Conservation (phyloP, 2,888 invertebrate genomes). For the Gonocerus acuteangulatus region DNA sequence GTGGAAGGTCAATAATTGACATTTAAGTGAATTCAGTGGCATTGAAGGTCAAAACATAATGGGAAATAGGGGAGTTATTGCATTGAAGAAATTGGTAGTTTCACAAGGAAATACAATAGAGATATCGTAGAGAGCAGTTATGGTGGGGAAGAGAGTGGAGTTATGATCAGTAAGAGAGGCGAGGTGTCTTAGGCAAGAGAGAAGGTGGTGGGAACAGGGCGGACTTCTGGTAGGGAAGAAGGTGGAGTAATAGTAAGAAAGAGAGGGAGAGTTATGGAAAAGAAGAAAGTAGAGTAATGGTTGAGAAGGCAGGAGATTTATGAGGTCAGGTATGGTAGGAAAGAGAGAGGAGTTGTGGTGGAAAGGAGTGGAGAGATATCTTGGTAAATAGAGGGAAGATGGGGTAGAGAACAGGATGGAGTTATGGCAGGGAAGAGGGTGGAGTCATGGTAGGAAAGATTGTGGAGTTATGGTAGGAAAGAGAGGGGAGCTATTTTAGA, state of each 20-base stretch:
- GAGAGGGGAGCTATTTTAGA: too few species aligned
- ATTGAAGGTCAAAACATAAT: too few species aligned
- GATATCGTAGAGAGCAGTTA: neutral
- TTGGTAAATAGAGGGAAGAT: neutral
- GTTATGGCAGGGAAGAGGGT: neutral
- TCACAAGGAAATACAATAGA: too few species aligned
- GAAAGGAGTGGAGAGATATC: neutral
- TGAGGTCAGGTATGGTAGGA: neutral
- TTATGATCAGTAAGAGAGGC: neutral
- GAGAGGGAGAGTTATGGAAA: neutral
- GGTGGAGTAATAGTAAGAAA: neutral
- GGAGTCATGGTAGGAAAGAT: neutral
- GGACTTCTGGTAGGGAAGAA: neutral
- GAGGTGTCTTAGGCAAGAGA: neutral
- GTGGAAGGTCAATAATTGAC: too few species aligned
- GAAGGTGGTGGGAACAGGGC: neutral
- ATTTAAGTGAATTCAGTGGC: too few species aligned
- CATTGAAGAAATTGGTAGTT: too few species aligned
- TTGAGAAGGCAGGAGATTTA: neutral
- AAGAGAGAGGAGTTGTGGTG: neutral
- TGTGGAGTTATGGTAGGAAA: neutral
- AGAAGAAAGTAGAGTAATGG: neutral
- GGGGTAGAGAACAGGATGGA: neutral
- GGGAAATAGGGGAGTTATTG: too few species aligned
- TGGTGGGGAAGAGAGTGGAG: neutral